These are phyloP conservation scores for Sminthurinus signatus DNA, from an alignment of 1,140 invertebrate genomes.

Conservation along the genomic window DNA sequence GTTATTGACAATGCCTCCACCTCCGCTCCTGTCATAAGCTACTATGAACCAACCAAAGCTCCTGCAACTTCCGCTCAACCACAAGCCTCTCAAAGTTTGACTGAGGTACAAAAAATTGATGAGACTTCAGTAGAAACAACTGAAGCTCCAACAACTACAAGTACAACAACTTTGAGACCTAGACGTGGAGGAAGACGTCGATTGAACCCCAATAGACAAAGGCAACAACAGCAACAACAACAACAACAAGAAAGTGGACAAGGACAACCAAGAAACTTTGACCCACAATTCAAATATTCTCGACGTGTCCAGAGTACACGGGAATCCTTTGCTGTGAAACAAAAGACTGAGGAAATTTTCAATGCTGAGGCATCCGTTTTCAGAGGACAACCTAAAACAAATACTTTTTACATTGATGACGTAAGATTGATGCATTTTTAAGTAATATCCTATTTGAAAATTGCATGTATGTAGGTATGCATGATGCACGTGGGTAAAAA, in stretches of 20 bases:
- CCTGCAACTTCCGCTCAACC: slow-evolving; percentile 5
- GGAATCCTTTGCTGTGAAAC: slow-evolving; percentile 5
- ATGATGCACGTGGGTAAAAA: too few species aligned
- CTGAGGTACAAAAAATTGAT: background rate
- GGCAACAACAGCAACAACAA: background rate
- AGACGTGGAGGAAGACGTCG: slow-evolving; percentile 19
- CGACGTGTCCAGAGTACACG: slow-evolving; percentile 13
- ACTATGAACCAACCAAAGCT: background rate
- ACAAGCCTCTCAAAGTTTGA: background rate
- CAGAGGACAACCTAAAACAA: slow-evolving; percentile 23
- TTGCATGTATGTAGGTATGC: background rate
- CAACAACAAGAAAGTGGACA: background rate
- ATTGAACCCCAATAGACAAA: slow-evolving; percentile 18
- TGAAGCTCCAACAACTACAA: slow-evolving; percentile 6
- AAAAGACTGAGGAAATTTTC: slow-evolving; percentile 38
- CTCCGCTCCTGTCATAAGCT: background rate
- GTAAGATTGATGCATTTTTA: slow-evolving; percentile 11
- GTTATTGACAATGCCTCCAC: background rate
- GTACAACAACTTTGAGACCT: background rate
- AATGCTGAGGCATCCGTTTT: slow-evolving; percentile 37
- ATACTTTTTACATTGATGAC: slow-evolving; percentile 30
- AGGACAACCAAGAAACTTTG: slow-evolving; percentile 10
- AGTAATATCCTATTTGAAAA: background rate
- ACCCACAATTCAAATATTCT: slow-evolving; percentile 32
- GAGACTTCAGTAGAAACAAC: background rate